Base-by-base conservation (phyloP, 2,797 vertebrate genomes). In the Peromyscus attwateri region DNA sequence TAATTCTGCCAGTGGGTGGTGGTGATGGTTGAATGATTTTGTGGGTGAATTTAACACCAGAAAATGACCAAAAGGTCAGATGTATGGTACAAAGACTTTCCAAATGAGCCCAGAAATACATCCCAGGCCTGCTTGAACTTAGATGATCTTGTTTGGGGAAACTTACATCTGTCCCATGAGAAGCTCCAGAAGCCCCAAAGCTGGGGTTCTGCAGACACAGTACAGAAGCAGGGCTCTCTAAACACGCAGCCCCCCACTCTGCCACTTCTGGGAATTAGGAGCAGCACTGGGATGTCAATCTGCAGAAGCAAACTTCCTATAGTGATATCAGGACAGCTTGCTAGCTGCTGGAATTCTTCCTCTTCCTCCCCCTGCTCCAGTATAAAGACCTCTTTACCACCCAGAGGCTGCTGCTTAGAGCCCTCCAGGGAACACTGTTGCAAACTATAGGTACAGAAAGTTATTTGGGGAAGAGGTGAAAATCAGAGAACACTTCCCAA, bases 241-340 rank as follows among this genome's bases (percentile, higher is more conserved):
- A 16, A 14, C 52, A 40, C 19, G 1, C 23, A 14, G 2, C 13
- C 0, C 3, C 10, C 3, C n/a, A 5, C 34, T 46, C 23, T 34
- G 31, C 13, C 8, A n/a, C 8, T 27, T 17, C 29, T 21, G 16
- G 29, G 46, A 66, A 43, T 17, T 12, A 27, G n/a, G 9, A n/a
- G 66, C 49, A 9, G 23, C 16, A n/a, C 29, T 29, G 34, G 1
- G 43, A 37, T 34, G 1, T 14, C 31, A 21, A 13, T 21, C 16
- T 81, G n/a, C 43, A n/a, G 27, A 3, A 13, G 46, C 2, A 2
- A 31, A 1, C 27, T 55, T 88, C 25, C 55, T 10, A 16, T 68
- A 55, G 79, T 17, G 17, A 64, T 46, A 76, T 89, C 29, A 49
- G 71, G 27, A 52, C 6, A 66, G 34, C 37, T 71, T 68, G 19